Base-by-base conservation (phyloP, 2,113 vertebrate genomes). In the Cynoglossus semilaevis region DNA sequence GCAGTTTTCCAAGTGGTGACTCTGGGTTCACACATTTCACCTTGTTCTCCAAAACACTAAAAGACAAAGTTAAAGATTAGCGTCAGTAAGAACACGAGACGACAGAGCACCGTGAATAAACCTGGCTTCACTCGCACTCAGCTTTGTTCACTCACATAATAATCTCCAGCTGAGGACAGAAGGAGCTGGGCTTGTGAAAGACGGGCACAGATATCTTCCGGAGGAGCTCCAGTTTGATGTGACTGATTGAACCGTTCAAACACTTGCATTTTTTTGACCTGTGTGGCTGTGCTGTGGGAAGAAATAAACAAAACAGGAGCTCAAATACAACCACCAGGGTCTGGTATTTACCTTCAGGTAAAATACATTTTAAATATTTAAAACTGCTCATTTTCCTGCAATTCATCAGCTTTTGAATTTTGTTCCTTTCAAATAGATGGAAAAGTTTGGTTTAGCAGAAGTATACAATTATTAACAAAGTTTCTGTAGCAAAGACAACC, bases 141-240 rank as follows among this genome's bases (percentile, higher is more conserved):
- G 19, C 22, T 59, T 59, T n/a, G 11, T 43, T 17, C 8, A 61
- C 68, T 72, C 50, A 76, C 74, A 63, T 77, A 7, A 59, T 77
- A 7, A 77, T 72, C 0, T 77, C 63, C 8, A 14, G 43, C 0
- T 17, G 15, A 36, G 50, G 35, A 19, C 74, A 77, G 68, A 64
- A 77, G 63, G 15, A 15, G 11, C 42, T 63, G 4, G 53, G 63
- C 0, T 22, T 3, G 45, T 59, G 15, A 7, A 77, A 5, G 3
- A 29, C 4, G 1, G 41, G 49, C n/a, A 35, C 14, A 11, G 6
- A 0, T 16, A 29, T 22, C 45, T 47, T 17, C 2, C 2, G 19
- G n/a, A 72, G 42, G 15, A 37, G 7, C 16, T 11, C 1, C 1
- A 1, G 2, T 19, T 1, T 16, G 37, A 58, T 16, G 0, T 9